Conservation (phyloP, 92 coral and sea anemone species). For the Montipora capitata region DNA sequence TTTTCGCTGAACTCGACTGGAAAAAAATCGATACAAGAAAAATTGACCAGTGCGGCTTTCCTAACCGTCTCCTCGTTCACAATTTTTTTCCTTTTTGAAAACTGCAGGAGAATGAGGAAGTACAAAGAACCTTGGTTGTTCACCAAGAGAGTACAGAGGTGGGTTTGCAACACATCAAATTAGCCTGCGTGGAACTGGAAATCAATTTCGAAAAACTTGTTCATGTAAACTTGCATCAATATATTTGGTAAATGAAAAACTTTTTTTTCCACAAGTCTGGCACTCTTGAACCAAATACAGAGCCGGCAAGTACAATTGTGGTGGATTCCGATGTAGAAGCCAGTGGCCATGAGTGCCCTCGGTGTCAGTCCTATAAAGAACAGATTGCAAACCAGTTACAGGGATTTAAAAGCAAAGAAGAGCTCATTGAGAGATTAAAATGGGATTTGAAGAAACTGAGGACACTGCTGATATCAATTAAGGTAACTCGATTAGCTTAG, state of each 20-base stretch:
- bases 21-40: too few relatives aligned
- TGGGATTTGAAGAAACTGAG: slow-evolving; percentile 62
- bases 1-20: too few relatives aligned
- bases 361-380: slow-evolving; percentile 69
- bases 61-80: neutral
- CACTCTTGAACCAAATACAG: neutral
- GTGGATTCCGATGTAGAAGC: neutral
- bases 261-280: neutral
- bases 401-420: slow-evolving; percentile 40
- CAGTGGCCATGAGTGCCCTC: slow-evolving; percentile 56
- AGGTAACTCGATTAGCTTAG: slow-evolving; percentile 46
- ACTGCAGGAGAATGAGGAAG: slow-evolving; percentile 75
- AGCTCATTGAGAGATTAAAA: slow-evolving; percentile 55
- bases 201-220: too few relatives aligned
- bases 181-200: too few relatives aligned
- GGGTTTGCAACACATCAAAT: neutral
- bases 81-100: neutral
- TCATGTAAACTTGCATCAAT: too few relatives aligned
- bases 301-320: neutral
- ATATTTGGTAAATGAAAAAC: too few relatives aligned
- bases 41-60: too few relatives aligned
- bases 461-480: slow-evolving; percentile 42
- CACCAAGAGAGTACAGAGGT: neutral
- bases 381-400: slow-evolving; percentile 50
- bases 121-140: slow-evolving; percentile 43